Conservation (phyloP, 2,888 invertebrate species). For the Dichetophora obliterata region DNA sequence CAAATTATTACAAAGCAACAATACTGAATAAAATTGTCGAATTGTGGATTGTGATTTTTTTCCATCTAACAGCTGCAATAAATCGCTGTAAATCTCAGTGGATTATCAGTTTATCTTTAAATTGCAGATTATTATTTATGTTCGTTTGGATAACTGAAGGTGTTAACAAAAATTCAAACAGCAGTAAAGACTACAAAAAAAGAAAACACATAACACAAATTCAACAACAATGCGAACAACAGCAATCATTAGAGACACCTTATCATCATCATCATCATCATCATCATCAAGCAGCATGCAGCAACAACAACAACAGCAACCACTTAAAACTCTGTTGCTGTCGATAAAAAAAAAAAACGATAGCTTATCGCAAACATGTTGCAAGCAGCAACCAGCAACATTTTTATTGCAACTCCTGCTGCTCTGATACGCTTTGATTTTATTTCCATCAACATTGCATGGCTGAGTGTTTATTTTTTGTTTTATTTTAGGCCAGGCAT, state of each 20-base stretch:
- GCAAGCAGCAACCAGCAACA: slow-evolving; percentile 14
- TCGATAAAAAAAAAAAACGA: slow-evolving; percentile 21
- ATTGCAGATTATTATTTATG: slow-evolving; percentile 34
- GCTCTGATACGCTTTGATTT: too few relatives aligned
- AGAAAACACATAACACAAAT: neutral
- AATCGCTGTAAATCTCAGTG: neutral
- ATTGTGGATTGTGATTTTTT: neutral
- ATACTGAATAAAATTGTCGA: neutral
- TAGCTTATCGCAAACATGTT: slow-evolving; percentile 35
- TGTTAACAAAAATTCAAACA: slow-evolving; percentile 18
- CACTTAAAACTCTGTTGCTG: neutral
- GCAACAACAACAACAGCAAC: slow-evolving; percentile 5
- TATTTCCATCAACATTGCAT: too few relatives aligned
- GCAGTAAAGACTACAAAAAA: neutral
- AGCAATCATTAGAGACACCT: neutral
- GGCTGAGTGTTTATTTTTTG: too few relatives aligned
- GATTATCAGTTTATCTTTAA: slow-evolving; percentile 27
- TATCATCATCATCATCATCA: too few relatives aligned
- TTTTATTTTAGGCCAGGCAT: neutral
- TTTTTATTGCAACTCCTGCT: neutral
- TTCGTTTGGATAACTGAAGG: slow-evolving; percentile 31
- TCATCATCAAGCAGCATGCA: neutral
- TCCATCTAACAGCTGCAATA: neutral
- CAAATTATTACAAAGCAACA: neutral
- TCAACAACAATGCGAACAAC: neutral